Base-by-base conservation (phyloP, 1,140 invertebrate genomes). In the Vanessa atalanta region DNA sequence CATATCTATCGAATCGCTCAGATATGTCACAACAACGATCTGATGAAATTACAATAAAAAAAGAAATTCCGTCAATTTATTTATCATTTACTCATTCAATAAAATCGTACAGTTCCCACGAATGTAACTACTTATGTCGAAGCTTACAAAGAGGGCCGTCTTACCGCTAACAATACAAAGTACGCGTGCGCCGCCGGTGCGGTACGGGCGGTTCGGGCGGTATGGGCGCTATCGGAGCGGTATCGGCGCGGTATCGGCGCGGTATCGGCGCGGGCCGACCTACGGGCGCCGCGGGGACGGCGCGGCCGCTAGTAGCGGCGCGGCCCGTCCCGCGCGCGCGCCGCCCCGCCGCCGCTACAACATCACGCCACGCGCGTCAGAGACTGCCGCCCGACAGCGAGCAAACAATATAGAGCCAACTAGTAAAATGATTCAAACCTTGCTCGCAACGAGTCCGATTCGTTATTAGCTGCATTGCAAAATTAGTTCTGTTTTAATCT, bases 261-360 rank as follows among this genome's bases (percentile, higher is more conserved):
- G 67, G 7, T 4, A 31, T 31, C 11, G 23, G 48, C 55, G 31
- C 50, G 48, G 43, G 51, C 55, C 55, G 60, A 57, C 55, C 68
- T 31, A 53, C 71, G 66, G 63, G 50, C 72, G 69, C 37, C 37
- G 37, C 37, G 3, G 37, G 37, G 37, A 63, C 67, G 64, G 47
- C 68, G 68, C 16, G 43, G 60, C 66, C 76, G 72, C 76, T 70
- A 72, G 69, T 71, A 70, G 66, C 70, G 70, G 60, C 77, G 70
- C 47, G 48, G 69, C 69, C 64, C 65, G 48, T 74, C 70, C 57
- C 76, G 65, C 37, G 70, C 69, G 63, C 76, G 74, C 73, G 72
- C 66, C 70, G 73, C 73, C 69, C 73, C 75, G 51, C 66, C 77
- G 75, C 73, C 71, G 70, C 73, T 72, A 73, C 72, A 73, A 73